These are phyloP conservation scores for Diaphora mendica DNA, from an alignment of 2,888 invertebrate species.

Conservation along the genomic window DNA sequence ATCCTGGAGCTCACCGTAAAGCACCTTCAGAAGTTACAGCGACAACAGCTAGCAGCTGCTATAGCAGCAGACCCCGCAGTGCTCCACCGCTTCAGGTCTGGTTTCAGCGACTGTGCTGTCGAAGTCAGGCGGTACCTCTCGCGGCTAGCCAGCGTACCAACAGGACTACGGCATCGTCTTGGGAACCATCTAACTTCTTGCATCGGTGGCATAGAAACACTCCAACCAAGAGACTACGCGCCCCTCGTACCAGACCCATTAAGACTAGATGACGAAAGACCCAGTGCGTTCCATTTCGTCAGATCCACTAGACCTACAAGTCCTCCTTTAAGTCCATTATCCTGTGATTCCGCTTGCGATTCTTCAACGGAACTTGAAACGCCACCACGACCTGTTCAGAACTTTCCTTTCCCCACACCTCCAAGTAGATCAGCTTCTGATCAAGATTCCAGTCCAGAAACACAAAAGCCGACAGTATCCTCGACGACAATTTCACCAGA, in stretches of 20 bases:
- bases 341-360: conserved; percentile 90
- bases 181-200: conserved; percentile 89
- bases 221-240: conserved; percentile 77
- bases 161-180: conserved; percentile 87
- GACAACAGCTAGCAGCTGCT: conserved; percentile 93
- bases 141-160: conserved; percentile 88
- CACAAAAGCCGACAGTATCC: conserved; percentile 83
- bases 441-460: conserved; percentile 83
- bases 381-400: conserved; percentile 80
- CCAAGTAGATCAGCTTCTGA: conserved; percentile 87
- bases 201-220: conserved; percentile 84
- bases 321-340: conserved; percentile 90
- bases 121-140: conserved; percentile 92
- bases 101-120: conserved; percentile 95
- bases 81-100: conserved; percentile 93
- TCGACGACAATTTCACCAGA: conserved; percentile 85
- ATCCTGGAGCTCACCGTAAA: conserved; percentile 98
- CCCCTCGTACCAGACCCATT: conserved; percentile 86
- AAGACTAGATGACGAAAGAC: conserved; percentile 77
- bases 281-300: conserved; percentile 80
- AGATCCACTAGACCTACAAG: conserved; percentile 83
- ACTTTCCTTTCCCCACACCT: conserved; percentile 85
- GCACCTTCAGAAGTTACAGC: conserved; percentile 95
- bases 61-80: conserved; percentile 94
- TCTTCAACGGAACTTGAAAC: conserved; percentile 85